A percentile compares a stretch with the other conserved stretches of the same genome.
These are phyloP conservation scores for Linhomoeus sp. DNA, from an alignment of 2,888 invertebrate genomes.

Conservation along the genomic window DNA sequence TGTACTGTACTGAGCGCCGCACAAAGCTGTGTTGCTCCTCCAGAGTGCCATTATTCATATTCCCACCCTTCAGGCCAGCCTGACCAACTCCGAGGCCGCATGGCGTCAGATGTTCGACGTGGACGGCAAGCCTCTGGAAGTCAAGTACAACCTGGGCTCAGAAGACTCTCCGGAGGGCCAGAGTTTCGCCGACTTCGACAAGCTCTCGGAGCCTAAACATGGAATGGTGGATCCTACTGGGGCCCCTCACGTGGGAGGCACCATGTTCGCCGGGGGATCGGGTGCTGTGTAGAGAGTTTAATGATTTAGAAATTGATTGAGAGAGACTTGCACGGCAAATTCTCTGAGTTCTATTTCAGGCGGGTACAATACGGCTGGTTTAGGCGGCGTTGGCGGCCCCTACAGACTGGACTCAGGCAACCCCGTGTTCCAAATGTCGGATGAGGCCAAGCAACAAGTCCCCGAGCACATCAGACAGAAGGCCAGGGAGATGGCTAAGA, in stretches of 20 bases:
- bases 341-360: too few relatives aligned
- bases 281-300: too few relatives aligned
- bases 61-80: too few relatives aligned
- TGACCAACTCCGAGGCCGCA: slow-evolving; percentile 33
- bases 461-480: slow-evolving; percentile 64
- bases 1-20: too few relatives aligned
- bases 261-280: slow-evolving; percentile 86
- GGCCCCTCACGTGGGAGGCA: slow-evolving; percentile 82
- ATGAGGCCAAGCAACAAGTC: slow-evolving; percentile 67
- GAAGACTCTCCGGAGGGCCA: slow-evolving; percentile 5
- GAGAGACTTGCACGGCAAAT: too few relatives aligned
- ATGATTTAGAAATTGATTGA: too few relatives aligned
- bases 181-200: slow-evolving; percentile 12
- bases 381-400: slow-evolving; percentile 88
- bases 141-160: not conserved
- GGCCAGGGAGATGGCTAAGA: slow-evolving; percentile 75
- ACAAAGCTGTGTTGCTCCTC: too few relatives aligned
- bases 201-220: slow-evolving; percentile 57
- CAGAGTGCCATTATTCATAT: not conserved
- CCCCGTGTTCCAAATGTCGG: slow-evolving; percentile 66
- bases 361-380: slow-evolving; percentile 66
- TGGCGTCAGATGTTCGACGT: slow-evolving; percentile 35
- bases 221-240: slow-evolving; percentile 75
- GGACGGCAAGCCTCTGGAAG: slow-evolving; percentile 13
- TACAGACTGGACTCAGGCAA: slow-evolving; percentile 82